Evolutionary conservation across 2,113 vertebrate genomes (phyloP), one percentile per base, ranked within the genome.

Genomic region (Syngnathoides biaculeatus): DNA sequence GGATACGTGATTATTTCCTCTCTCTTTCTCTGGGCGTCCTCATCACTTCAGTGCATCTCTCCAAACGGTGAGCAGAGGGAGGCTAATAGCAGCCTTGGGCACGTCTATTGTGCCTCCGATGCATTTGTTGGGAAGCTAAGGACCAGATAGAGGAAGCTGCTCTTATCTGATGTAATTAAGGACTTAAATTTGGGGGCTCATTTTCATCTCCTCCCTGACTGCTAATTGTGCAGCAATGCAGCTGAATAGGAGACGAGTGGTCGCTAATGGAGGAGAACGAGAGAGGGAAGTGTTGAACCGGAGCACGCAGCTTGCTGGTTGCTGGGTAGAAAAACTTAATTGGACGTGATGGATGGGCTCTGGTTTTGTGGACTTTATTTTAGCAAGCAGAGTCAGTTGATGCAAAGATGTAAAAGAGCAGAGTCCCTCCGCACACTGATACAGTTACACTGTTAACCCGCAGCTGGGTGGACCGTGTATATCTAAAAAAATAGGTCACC

Each of bases 401-500:
- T 48, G 45, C 45, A 30, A 65, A 35, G 43, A 45, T 65, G 63
- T 65, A 47, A 65, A 47, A 43, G 42, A 47, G 40, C 26, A 61
- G 67, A 67, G 81, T 79, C 75, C 68, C 59, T 60, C 62, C 56
- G 74, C 78, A 68, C 78, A 56, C 78, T 80, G 81, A 87, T 87
- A 85, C 77, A 73, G 71, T 90, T 87, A 83, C 82, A 82, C 80
- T 58, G 79, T 80, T 84, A 79, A 80, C 83, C 64, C 40, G 62
- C 6, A 76, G 65, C 79, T 71, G 67, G 75, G 79, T 80, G 78
- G 75, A 74, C 73, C 71, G 72, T 70, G 68, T 26, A 74, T 66
- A 6, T 2, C 70, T 75, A 39, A 82, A 85, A 85, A 90, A 83
- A 77, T 87, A 78, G 85, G 82, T 83, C 88, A 87, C 73, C 43